These are phyloP conservation scores for Hapalemur alaotrensis DNA, from an alignment of 2,797 vertebrate genomes.

Conservation along the genomic window DNA sequence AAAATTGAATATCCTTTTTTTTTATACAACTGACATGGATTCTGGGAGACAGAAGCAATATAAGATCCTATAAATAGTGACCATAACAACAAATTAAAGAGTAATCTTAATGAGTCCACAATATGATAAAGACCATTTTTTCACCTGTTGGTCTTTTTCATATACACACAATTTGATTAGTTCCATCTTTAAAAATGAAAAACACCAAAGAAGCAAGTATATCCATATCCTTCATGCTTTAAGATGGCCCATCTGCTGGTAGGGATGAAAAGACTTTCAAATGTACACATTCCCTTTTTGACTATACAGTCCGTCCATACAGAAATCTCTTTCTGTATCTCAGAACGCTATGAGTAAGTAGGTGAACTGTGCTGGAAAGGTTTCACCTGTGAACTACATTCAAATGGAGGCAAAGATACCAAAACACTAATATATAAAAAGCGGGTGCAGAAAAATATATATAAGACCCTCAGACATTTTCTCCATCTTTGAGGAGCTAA, in stretches of 20 bases:
- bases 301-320: neutral
- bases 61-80: neutral
- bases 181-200: neutral
- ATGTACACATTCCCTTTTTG: neutral
- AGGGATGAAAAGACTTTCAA: neutral
- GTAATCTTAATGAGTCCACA: neutral
- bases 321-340: neutral
- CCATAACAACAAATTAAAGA: neutral
- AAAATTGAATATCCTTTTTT: neutral
- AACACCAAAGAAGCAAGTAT: neutral
- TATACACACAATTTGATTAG: neutral
- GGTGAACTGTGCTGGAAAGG: neutral
- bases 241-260: neutral
- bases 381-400: neutral
- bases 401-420: neutral
- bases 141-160: neutral
- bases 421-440: neutral
- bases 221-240: neutral
- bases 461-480: neutral
- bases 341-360: neutral
- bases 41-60: neutral
- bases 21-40: neutral
- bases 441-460: neutral
- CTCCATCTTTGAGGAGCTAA: neutral
- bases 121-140: neutral